Evolutionary conservation across 2,888 invertebrate species (phyloP).

Genomic region (Dione juno): DNA sequence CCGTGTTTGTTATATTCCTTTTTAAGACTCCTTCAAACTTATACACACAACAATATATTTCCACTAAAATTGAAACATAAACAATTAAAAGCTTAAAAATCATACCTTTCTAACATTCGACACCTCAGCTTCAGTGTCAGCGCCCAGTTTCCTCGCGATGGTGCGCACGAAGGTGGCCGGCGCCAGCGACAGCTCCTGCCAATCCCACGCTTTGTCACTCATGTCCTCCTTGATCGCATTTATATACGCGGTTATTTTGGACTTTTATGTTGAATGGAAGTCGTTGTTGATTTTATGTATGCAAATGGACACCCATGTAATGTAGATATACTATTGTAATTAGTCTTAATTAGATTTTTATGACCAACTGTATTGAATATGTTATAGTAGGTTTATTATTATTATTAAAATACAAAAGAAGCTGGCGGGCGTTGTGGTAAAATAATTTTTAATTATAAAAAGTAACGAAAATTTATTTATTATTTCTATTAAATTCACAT

Average conservation of each 20-base stretch:
- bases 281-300: background rate
- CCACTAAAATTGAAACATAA: too few relatives aligned
- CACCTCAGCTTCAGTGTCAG: conserved; percentile 86
- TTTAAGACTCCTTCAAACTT: too few relatives aligned
- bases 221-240: conserved; percentile 19
- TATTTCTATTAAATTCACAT: background rate
- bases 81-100: background rate
- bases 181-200: conserved; percentile 61
- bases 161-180: conserved; percentile 82
- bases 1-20: too few relatives aligned
- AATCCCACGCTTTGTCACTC: conserved; percentile 45
- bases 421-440: too few relatives aligned
- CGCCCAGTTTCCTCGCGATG: conserved; percentile 90
- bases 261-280: background rate
- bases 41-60: too few relatives aligned
- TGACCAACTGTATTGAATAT: too few relatives aligned
- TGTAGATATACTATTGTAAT: too few relatives aligned
- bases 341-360: too few relatives aligned
- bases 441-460: background rate
- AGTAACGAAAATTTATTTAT: background rate
- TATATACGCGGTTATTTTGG: conserved; percentile 18
- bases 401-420: too few relatives aligned
- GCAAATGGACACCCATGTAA: too few relatives aligned
- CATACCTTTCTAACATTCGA: conserved; percentile 85
- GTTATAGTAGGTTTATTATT: too few relatives aligned